Evolutionary conservation across 2,888 invertebrate genomes (phyloP).

Genomic region (Lycophotia porphyrea): DNA sequence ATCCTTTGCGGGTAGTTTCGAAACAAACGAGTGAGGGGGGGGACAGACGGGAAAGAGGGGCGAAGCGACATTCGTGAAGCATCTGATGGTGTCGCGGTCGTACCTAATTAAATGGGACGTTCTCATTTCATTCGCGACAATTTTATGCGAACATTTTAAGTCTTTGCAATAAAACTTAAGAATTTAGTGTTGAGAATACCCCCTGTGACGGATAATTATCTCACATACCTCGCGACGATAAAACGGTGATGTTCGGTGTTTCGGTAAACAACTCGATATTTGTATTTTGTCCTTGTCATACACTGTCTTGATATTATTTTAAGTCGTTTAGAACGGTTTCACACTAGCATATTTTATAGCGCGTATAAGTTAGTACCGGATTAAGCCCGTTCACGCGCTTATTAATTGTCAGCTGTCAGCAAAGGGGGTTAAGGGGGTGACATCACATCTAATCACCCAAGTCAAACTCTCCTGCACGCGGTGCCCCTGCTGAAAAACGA

Average conservation of each 20-base stretch:
- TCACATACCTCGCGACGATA: conserved; percentile 77
- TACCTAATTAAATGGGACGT: conserved; percentile 85
- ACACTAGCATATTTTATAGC: not conserved
- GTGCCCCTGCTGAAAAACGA: too few relatives aligned
- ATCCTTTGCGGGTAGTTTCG: conserved; percentile 86
- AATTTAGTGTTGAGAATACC: conserved; percentile 81
- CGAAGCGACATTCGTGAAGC: conserved; percentile 67
- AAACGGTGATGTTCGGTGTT: conserved; percentile 56
- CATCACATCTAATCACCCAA: too few relatives aligned
- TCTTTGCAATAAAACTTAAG: conserved; percentile 80
- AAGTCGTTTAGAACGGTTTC: not conserved
- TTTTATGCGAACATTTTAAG: conserved; percentile 85
- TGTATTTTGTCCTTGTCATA: conserved; percentile 21
- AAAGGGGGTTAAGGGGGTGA: too few relatives aligned
- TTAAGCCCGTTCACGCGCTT: not conserved
- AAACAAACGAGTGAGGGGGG: conserved; percentile 73
- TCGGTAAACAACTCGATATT: conserved; percentile 26
- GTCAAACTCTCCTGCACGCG: too few relatives aligned
- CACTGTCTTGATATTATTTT: conserved; percentile 9
- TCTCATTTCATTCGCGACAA: conserved; percentile 84
- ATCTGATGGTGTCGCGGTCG: conserved; percentile 76
- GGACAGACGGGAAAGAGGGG: conserved; percentile 35
- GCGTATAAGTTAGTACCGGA: not conserved
- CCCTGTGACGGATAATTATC: conserved; percentile 82
- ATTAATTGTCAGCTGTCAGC: not conserved